Evolutionary conservation across 2,797 vertebrate genomes (phyloP).

Genomic region (Astyanax mexicanus): DNA sequence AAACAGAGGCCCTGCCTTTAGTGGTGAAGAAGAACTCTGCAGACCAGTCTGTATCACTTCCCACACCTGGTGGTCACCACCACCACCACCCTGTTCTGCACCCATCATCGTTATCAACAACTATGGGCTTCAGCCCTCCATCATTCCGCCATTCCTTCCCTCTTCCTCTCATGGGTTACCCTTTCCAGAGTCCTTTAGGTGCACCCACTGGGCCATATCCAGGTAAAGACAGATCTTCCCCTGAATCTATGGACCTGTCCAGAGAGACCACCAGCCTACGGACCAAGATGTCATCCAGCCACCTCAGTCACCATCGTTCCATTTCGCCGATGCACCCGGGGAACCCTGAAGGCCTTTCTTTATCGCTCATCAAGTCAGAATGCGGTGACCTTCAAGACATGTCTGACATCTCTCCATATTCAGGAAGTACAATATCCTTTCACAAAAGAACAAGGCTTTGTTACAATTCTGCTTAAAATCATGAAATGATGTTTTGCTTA

Average conservation of each 20-base stretch:
- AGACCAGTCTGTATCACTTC: constrained; percentile 84
- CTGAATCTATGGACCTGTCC: constrained; percentile 93
- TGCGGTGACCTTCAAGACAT: constrained; percentile 98
- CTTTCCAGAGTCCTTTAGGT: constrained; percentile 91
- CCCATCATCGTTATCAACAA: constrained; percentile 90
- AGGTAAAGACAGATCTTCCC: constrained; percentile 91
- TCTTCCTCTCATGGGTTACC: constrained; percentile 95
- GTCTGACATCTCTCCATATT: constrained; percentile 97
- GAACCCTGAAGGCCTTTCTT: constrained; percentile 90
- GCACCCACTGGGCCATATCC: constrained; percentile 87
- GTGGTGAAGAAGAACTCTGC: constrained; percentile 94
- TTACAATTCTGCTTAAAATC: neutral
- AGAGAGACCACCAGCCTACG: constrained; percentile 94
- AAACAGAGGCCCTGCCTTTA: constrained; percentile 95
- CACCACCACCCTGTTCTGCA: constrained; percentile 89
- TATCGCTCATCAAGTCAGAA: constrained; percentile 98
- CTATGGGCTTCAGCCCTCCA: constrained; percentile 91
- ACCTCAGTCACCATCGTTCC: constrained; percentile 90
- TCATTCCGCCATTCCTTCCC: constrained; percentile 97
- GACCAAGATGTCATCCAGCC: constrained; percentile 97
- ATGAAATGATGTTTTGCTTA: constrained; percentile 7
- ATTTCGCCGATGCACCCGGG: constrained; percentile 91
- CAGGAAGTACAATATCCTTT: constrained; percentile 99
- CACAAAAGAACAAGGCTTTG: constrained; percentile 8
- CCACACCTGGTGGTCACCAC: constrained; percentile 83